A percentile compares a stretch with the other conserved stretches of the same genome.
phyloP scores from a whole-genome alignment of 2,797 vertebrate genomes.

The Spea hammondii region DNA sequence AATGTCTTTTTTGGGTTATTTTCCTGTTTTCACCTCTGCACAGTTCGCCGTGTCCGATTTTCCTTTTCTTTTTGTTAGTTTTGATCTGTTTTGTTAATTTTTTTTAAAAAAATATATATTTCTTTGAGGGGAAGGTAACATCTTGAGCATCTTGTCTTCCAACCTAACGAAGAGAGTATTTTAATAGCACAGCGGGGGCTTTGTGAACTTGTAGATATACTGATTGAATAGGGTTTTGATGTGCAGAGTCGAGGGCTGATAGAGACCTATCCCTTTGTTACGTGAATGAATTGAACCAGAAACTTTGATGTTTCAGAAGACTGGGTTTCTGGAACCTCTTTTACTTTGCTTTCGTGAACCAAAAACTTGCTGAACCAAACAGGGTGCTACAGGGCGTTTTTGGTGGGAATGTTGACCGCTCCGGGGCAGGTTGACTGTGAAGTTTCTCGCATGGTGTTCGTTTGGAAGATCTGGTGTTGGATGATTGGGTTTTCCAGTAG shows the following conservation, averaged over 20 bases:
- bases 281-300: constrained; percentile 15
- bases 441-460: background rate
- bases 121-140: too few relatives aligned
- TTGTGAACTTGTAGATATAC: constrained; percentile 39
- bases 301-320: constrained; percentile 6
- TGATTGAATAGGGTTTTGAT: constrained; percentile 43
- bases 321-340: background rate
- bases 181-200: constrained; percentile 24
- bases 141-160: constrained; percentile 16
- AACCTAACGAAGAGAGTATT: constrained; percentile 27
- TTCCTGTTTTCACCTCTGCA: too few relatives aligned
- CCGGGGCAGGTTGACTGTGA: background rate
- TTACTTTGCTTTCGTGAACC: background rate
- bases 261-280: constrained; percentile 17
- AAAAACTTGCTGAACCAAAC: background rate
- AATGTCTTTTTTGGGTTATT: background rate
- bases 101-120: background rate
- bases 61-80: background rate
- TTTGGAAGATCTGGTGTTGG: constrained; percentile 25
- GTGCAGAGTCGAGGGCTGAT: constrained; percentile 33
- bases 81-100: background rate
- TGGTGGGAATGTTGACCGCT: constrained; percentile 5
- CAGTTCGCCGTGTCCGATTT: too few relatives aligned
- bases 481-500: background rate
- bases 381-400: background rate